These are phyloP conservation scores for Acanthochromis polyacanthus DNA, from an alignment of 2,113 vertebrate species.

Conservation along the genomic window DNA sequence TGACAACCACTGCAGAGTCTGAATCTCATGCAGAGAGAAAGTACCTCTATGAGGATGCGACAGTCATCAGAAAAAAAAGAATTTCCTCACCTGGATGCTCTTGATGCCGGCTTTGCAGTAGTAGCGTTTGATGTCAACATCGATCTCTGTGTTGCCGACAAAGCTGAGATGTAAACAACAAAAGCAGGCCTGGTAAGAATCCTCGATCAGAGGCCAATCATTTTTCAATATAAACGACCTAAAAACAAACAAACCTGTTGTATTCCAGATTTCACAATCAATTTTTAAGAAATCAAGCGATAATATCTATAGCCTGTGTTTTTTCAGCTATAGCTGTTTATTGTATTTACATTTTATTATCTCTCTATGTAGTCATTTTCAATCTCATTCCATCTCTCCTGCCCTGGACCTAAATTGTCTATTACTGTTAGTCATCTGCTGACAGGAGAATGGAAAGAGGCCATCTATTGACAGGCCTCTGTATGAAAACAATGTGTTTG, in stretches of 20 bases:
- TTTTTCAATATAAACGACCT: neutral
- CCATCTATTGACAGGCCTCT: conserved; percentile 16
- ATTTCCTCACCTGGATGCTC: conserved; percentile 92
- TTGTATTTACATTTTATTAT: neutral
- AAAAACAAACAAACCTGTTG: neutral
- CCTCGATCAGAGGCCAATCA: neutral
- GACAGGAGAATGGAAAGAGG: neutral
- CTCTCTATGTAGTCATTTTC: neutral
- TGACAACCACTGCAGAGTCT: neutral
- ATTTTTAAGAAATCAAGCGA: neutral
- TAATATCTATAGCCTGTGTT: too few relatives aligned
- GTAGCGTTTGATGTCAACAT: conserved; percentile 96
- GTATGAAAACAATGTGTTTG: neutral
- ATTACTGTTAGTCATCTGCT: neutral
- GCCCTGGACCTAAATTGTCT: neutral
- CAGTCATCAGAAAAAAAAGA: conserved; percentile 7
- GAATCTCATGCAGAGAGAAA: neutral
- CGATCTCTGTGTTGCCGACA: conserved; percentile 96
- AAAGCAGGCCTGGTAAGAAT: neutral
- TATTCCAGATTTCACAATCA: neutral
- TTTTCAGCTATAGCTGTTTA: too few relatives aligned
- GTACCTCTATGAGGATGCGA: neutral
- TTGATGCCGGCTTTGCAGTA: conserved; percentile 98
- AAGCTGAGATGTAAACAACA: conserved; percentile 85
- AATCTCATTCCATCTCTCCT: neutral